phyloP scores from a whole-genome alignment of 2,888 invertebrate genomes.

The Pedicia rivosa region DNA sequence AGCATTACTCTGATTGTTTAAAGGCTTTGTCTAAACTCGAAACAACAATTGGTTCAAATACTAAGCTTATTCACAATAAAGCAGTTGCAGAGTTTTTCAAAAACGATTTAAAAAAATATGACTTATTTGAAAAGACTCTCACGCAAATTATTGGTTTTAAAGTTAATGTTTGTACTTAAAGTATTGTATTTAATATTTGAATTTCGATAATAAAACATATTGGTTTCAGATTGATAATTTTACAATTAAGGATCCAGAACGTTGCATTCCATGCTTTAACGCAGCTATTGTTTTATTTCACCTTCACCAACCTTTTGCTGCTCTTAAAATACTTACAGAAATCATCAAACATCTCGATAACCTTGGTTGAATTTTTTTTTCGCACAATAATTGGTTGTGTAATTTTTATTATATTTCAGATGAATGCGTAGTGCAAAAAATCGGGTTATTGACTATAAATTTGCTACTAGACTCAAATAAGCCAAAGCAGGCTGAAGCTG shows the following conservation, averaged over 20 bases:
- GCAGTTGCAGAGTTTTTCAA: conserved; percentile 68
- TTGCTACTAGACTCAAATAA: conserved; percentile 27
- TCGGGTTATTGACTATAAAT: conserved; percentile 24
- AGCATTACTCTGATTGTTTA: conserved; percentile 6
- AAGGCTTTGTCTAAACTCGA: conserved; percentile 7
- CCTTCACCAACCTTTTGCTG: conserved; percentile 24
- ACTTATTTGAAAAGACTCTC: conserved; percentile 51
- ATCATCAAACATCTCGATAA: conserved; percentile 21
- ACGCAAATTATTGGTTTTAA: conserved; percentile 23
- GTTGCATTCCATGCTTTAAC: conserved; percentile 15
- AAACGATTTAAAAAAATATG: conserved; percentile 53
- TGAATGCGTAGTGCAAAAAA: conserved; percentile 20
- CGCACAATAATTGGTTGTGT: neutral
- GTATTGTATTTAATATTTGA: conserved; percentile 1
- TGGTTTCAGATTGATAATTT: neutral
- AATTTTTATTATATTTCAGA: conserved; percentile 15
- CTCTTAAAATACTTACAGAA: conserved; percentile 21
- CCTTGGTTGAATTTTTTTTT: neutral
- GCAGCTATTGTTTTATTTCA: conserved; percentile 27
- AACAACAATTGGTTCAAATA: conserved; percentile 1
- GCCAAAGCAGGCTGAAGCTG: conserved; percentile 22
- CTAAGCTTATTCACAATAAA: conserved; percentile 59
- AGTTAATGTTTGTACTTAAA: neutral
- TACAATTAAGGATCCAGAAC: conserved; percentile 1
- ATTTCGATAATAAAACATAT: no score